Base-by-base conservation (phyloP, 1,140 invertebrate species). In the Brachionus rubens region DNA sequence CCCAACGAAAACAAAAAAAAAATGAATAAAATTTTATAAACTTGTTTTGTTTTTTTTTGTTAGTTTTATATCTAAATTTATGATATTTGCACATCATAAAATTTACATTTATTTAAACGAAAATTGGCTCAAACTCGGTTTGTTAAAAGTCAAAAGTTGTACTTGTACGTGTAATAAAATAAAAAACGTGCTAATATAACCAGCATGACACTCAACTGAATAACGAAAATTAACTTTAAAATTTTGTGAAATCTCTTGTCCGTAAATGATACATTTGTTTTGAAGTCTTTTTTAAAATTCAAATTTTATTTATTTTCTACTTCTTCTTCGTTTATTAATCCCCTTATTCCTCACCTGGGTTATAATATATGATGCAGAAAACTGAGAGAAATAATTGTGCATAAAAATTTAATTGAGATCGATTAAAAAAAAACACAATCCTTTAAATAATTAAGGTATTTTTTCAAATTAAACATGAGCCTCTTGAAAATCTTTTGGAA, bases 21-120 rank as follows among this genome's bases (percentile, higher is more conserved):
- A 36, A 59, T 28, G 19, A 33, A 36, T 59, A 59, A 28, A 59
- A 33, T 59, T 28, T 59, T 59, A 19, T 59, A 33, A 16, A 33
- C 19, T 33, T 28, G 30, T 59, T 59, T 33, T 36, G 12, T 56
- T 56, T 30, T 28, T 24, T 56, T 56, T 59, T 59, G 30, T 33
- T 59, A 33, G 36, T 33, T 33, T 59, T 59, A 36, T 30, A 59
- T 59, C 36, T 33, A 59, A 40, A 33, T 59, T 59, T 59, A 59
- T 59, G 54, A 59, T 59, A 59, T 59, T 59, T 59, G 54, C 54
- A 59, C 54, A 59, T 59, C 54, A 59, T 59, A 59, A 59, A 59
- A 59, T 59, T n/a, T 36, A 40, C 30, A 33, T n/a, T 16, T 16
- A 36, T 16, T 33, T 16, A 59, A 36, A 28, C 19, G 36, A 36